A percentile compares a stretch with the other conserved stretches of the same genome.
Evolutionary conservation across 1,140 invertebrate species (phyloP).

Genomic region (Lineus longissimus): DNA sequence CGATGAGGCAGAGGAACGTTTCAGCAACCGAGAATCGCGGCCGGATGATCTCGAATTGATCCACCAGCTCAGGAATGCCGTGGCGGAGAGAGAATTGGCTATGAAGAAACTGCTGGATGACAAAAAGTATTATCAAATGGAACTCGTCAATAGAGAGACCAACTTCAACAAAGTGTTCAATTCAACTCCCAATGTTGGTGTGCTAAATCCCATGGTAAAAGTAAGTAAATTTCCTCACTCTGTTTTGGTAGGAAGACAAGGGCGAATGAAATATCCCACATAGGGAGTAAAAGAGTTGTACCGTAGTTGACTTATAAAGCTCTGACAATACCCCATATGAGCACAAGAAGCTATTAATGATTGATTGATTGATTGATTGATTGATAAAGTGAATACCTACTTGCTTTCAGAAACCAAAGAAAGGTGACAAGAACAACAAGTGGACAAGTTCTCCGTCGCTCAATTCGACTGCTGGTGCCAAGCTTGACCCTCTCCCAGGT

Average conservation of each 20-base stretch:
- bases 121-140: slow-evolving; percentile 52
- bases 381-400: too few relatives aligned
- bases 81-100: slow-evolving; percentile 40
- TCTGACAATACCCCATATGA: background rate
- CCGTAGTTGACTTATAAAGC: background rate
- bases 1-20: slow-evolving; percentile 48
- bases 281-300: background rate
- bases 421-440: slow-evolving; percentile 29
- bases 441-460: slow-evolving; percentile 25
- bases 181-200: slow-evolving; percentile 47
- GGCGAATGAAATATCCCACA: background rate
- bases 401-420: slow-evolving; percentile 34
- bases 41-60: slow-evolving; percentile 52
- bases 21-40: slow-evolving; percentile 46
- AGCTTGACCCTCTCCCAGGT: slow-evolving; percentile 46
- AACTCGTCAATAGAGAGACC: slow-evolving; percentile 54
- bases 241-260: background rate
- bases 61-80: slow-evolving; percentile 35
- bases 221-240: slow-evolving; percentile 18
- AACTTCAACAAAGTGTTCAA: slow-evolving; percentile 56
- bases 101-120: slow-evolving; percentile 49
- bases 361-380: too few relatives aligned
- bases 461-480: slow-evolving; percentile 18
- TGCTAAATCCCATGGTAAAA: slow-evolving; percentile 47
- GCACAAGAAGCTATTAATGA: background rate